A percentile compares a stretch with the other conserved stretches of the same genome.
phyloP scores from a whole-genome alignment of 53 echinoderm and acorn worm species.

The Hippasteria phrygiana region DNA sequence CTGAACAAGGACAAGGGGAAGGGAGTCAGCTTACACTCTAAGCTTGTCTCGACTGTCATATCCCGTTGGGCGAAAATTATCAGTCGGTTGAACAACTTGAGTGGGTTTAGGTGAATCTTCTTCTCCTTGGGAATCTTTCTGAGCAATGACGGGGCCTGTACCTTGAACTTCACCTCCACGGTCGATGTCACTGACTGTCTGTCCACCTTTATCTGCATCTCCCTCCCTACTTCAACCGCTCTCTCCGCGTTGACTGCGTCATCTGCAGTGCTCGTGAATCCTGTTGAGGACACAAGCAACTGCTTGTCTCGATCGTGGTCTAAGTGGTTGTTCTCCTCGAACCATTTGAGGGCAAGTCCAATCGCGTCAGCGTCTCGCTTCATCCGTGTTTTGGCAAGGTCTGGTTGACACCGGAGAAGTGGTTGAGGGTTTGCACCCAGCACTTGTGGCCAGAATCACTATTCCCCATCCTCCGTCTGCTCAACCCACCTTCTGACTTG shows the following conservation, averaged over 20 bases:
- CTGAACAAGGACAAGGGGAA: slow-evolving; percentile 5
- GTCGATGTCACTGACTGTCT: slow-evolving; percentile 22
- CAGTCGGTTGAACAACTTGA: slow-evolving; percentile 28
- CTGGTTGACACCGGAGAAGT: slow-evolving; percentile 6
- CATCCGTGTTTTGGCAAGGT: slow-evolving; percentile 21
- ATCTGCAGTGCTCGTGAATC: not conserved
- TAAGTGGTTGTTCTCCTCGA: slow-evolving; percentile 22
- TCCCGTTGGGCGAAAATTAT: slow-evolving; percentile 2
- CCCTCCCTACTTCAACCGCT: slow-evolving; percentile 31
- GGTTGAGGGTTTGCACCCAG: slow-evolving; percentile 21
- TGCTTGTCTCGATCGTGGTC: not conserved
- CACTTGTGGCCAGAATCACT: slow-evolving; percentile 36
- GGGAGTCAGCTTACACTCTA: not conserved
- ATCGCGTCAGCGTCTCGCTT: slow-evolving; percentile 21
- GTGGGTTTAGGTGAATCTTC: slow-evolving; percentile 16
- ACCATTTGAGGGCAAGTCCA: not conserved
- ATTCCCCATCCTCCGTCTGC: slow-evolving; percentile 43
- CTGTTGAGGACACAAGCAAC: not conserved
- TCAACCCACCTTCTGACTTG: slow-evolving; percentile 31
- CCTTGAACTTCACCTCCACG: not conserved
- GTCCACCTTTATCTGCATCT: slow-evolving; percentile 27
- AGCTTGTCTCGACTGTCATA: slow-evolving; percentile 8
- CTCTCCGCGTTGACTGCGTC: not conserved
- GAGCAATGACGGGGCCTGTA: not conserved
- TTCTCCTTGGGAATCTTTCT: not conserved